A percentile compares a stretch with the other conserved stretches of the same genome.
phyloP scores from a whole-genome alignment of 1,140 invertebrate genomes.

The Pseudomyrmex concolor region DNA sequence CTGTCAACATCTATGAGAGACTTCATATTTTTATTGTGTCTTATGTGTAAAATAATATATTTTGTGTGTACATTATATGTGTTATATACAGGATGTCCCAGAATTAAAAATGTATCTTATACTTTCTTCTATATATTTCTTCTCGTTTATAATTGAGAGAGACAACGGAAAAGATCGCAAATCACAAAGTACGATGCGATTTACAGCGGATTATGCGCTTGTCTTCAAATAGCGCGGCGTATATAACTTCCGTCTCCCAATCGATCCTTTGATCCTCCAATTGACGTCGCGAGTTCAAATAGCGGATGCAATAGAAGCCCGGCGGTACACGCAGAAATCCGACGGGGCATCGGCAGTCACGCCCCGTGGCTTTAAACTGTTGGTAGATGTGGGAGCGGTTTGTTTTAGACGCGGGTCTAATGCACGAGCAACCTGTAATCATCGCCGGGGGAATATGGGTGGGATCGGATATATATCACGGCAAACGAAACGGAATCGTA shows the following conservation, averaged over 20 bases:
- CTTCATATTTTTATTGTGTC: not conserved
- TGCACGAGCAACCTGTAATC: slow-evolving; percentile 74
- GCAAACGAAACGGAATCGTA: slow-evolving; percentile 70
- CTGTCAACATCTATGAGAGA: not conserved
- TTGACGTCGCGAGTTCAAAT: slow-evolving; percentile 60
- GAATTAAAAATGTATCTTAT: too few species aligned
- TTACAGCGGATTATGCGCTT: not conserved
- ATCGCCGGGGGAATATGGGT: slow-evolving; percentile 65
- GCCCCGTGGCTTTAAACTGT: slow-evolving; percentile 75
- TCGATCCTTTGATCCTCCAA: slow-evolving; percentile 53
- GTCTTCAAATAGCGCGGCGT: not conserved
- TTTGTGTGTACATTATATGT: too few species aligned
- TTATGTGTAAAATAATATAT: not conserved
- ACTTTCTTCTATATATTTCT: not conserved
- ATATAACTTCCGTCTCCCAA: slow-evolving; percentile 36
- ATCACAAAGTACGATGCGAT: too few species aligned
- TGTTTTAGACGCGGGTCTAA: slow-evolving; percentile 77
- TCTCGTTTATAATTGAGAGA: too few species aligned
- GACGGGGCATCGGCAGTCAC: slow-evolving; percentile 62
- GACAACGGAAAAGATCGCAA: too few species aligned
- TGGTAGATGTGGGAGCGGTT: slow-evolving; percentile 75
- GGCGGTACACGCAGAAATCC: slow-evolving; percentile 44
- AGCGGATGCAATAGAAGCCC: slow-evolving; percentile 25
- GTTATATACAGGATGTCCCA: too few species aligned
- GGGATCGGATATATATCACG: slow-evolving; percentile 72